These are phyloP conservation scores for Palaemon carinicauda DNA, from an alignment of 1,140 invertebrate species.

Conservation along the genomic window DNA sequence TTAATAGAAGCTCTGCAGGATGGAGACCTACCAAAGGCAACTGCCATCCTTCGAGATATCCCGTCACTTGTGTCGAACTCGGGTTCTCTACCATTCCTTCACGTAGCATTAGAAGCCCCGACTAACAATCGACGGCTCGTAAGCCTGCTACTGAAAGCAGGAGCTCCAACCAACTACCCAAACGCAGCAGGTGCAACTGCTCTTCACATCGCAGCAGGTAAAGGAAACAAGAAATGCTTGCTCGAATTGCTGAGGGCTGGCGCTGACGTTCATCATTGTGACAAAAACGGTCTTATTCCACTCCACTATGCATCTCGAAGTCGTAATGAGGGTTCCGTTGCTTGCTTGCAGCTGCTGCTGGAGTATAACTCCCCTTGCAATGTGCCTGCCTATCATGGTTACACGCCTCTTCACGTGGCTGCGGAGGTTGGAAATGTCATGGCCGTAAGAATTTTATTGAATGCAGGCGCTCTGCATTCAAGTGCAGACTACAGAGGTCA, in stretches of 20 bases:
- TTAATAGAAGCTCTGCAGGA: too few relatives aligned
- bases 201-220: slow-evolving; percentile 78
- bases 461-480: neutral
- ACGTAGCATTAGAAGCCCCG: neutral
- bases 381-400: slow-evolving; percentile 81
- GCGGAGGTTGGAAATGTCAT: slow-evolving; percentile 65
- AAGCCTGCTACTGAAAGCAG: slow-evolving; percentile 74
- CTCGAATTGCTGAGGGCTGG: slow-evolving; percentile 74
- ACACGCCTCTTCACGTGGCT: slow-evolving; percentile 85
- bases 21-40: neutral
- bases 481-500: neutral
- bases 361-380: slow-evolving; percentile 70
- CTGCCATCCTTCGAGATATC: neutral
- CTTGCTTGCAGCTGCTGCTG: slow-evolving; percentile 71
- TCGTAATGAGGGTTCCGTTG: slow-evolving; percentile 66
- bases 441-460: neutral
- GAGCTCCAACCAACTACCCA: slow-evolving; percentile 73
- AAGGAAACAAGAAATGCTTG: slow-evolving; percentile 79
- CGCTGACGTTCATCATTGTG: slow-evolving; percentile 76
- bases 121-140: neutral
- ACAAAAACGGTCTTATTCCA: slow-evolving; percentile 78
- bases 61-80: neutral
- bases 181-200: slow-evolving; percentile 80
- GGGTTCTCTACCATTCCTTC: neutral
- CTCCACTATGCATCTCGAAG: slow-evolving; percentile 79